These are phyloP conservation scores for Zoanthus solanderi DNA, from an alignment of 92 coral and sea anemone species.

Conservation along the genomic window DNA sequence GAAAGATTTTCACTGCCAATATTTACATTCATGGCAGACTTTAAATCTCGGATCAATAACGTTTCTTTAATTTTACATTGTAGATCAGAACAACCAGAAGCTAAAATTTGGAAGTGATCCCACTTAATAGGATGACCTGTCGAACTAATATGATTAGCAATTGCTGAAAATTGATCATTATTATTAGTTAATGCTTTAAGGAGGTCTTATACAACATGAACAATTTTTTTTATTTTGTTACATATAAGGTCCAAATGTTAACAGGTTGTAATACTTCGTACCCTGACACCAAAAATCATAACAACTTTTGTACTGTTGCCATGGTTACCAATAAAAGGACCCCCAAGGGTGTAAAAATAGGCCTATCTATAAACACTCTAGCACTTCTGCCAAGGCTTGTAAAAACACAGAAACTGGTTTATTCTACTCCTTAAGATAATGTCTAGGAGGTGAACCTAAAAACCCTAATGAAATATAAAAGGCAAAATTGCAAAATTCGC, in stretches of 20 bases:
- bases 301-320: neutral
- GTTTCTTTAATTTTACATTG: too few relatives aligned
- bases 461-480: neutral
- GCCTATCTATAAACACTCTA: constrained; percentile 2
- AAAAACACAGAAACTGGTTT: constrained; percentile 6
- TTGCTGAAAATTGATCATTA: too few relatives aligned
- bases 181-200: too few relatives aligned
- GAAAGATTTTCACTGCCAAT: too few relatives aligned
- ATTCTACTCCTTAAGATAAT: neutral
- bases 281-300: constrained; percentile 14
- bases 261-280: neutral
- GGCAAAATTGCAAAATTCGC: neutral
- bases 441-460: constrained; percentile 7
- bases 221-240: neutral
- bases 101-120: too few relatives aligned
- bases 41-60: too few relatives aligned
- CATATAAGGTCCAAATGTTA: neutral
- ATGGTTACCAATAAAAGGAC: neutral
- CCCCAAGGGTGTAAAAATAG: constrained; percentile 10
- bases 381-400: constrained; percentile 7
- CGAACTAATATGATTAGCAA: too few relatives aligned
- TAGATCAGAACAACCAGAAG: too few relatives aligned
- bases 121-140: too few relatives aligned
- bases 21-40: too few relatives aligned
- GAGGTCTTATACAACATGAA: constrained; percentile 17